These are phyloP conservation scores for Eupithecia subfuscata DNA, from an alignment of 2,888 invertebrate genomes.

Conservation along the genomic window DNA sequence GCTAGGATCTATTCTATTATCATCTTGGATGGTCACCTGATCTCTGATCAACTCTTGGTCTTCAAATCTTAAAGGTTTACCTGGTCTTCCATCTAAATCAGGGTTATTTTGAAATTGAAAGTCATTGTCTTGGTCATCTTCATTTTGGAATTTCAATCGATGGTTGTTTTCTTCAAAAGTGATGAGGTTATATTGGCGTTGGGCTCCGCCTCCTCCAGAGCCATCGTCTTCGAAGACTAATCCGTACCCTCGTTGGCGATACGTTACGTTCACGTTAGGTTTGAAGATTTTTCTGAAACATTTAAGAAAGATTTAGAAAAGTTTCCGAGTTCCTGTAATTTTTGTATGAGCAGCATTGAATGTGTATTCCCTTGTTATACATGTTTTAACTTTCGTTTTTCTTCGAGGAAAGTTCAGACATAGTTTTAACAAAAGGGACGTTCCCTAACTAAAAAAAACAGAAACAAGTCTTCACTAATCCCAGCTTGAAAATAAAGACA, in stretches of 20 bases:
- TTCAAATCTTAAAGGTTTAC: conserved; percentile 20
- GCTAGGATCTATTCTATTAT: conserved; percentile 44
- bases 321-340: neutral
- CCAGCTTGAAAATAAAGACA: neutral
- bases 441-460: no score
- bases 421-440: neutral
- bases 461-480: no score
- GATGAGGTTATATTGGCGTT: conserved; percentile 33
- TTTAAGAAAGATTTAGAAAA: neutral
- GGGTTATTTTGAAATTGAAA: conserved; percentile 2
- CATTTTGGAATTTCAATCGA: conserved; percentile 28
- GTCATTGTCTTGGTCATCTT: conserved; percentile 23
- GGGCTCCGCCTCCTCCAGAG: conserved; percentile 13
- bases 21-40: conserved; percentile 42
- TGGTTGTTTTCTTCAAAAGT: conserved; percentile 39
- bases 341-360: neutral
- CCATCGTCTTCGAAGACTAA: conserved; percentile 44
- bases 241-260: conserved; percentile 43
- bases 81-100: conserved; percentile 9
- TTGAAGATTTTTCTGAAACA: conserved; percentile 53
- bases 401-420: neutral
- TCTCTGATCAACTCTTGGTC: conserved; percentile 21
- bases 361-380: neutral
- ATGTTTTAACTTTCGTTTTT: neutral
- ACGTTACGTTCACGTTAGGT: conserved; percentile 35